Percentiles rank a stretch among this genome's conserved stretches.
These are phyloP conservation scores for Rhagologus leucostigma DNA, from an alignment of 2,113 vertebrate species.

Conservation along the genomic window DNA sequence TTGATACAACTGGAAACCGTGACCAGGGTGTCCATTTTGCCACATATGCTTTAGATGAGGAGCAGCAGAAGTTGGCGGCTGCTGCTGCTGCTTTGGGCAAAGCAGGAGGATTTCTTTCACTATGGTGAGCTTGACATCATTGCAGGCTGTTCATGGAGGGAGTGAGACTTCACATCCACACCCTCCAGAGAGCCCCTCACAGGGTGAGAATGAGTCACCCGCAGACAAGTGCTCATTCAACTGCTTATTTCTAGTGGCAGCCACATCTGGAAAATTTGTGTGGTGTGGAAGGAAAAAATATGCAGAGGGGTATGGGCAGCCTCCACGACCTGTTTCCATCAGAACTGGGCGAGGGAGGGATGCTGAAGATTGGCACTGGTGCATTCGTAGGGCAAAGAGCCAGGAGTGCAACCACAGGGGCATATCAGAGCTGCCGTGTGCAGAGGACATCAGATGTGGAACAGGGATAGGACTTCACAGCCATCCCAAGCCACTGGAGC, in stretches of 20 bases:
- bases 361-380: background rate
- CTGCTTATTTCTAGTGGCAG: background rate
- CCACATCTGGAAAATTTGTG: background rate
- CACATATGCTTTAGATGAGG: background rate
- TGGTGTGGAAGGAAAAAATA: background rate
- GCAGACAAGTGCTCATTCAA: background rate
- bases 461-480: background rate
- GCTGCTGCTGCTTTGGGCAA: background rate
- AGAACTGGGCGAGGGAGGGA: background rate
- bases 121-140: background rate
- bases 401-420: background rate
- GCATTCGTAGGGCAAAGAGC: background rate
- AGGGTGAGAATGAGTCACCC: background rate
- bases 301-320: background rate
- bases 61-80: background rate
- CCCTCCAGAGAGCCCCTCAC: background rate
- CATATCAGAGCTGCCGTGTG: rapidly evolving
- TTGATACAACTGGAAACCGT: background rate
- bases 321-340: background rate
- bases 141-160: background rate
- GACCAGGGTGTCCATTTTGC: background rate
- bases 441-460: background rate
- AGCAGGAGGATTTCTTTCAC: background rate
- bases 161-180: background rate
- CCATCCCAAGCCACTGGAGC: background rate